Evolutionary conservation across 2,888 invertebrate species (phyloP), one percentile per base, ranked within the genome.

Genomic region (Xylota sylvarum): DNA sequence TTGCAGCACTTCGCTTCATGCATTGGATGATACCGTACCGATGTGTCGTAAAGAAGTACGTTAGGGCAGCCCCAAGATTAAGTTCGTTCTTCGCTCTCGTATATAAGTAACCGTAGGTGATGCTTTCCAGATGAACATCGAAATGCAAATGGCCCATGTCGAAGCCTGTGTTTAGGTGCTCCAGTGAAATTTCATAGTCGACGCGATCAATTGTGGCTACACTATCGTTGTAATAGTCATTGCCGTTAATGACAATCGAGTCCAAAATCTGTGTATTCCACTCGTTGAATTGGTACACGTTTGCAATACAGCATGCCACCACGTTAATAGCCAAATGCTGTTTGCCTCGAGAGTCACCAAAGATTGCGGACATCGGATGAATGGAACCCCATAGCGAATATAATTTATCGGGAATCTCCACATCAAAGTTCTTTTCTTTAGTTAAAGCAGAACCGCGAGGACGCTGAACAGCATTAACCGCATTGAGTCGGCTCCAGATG

Each of bases 321-420:
- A 94, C 94, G 89, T 94, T 94, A 35, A 94, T 94, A 10, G 94
- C 94, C 58, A 94, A 91, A 50, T 94, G 94, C 90, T 96, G 96
- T 88, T 95, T 95, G 0, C 95, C 95, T 4, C 95, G 94, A 56
- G 93, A 91, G 1, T 90, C 89, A 12, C 91, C 90, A 90, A 96
- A 96, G 87, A 93, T 93, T 0, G 90, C 89, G 40, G 95, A 94
- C 67, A 93, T 91, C 3, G 95, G 95, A 92, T 95, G 95, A 14
- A 96, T 89, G 37, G 93, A 94, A 0, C 96, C 95, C 94, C 95
- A 94, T 0, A 96, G 91, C 0, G 96, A 95, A 92, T 93, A 96
- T 0, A 96, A 91, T 83, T 95, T 95, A 1, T 94, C 94, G 2
- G 94, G 94, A 88, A 95, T 95, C 90, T 96, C 96, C 1, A 96